Base-by-base conservation (phyloP, 64 coral and sea anemone genomes). In the Trachythela sp. region DNA sequence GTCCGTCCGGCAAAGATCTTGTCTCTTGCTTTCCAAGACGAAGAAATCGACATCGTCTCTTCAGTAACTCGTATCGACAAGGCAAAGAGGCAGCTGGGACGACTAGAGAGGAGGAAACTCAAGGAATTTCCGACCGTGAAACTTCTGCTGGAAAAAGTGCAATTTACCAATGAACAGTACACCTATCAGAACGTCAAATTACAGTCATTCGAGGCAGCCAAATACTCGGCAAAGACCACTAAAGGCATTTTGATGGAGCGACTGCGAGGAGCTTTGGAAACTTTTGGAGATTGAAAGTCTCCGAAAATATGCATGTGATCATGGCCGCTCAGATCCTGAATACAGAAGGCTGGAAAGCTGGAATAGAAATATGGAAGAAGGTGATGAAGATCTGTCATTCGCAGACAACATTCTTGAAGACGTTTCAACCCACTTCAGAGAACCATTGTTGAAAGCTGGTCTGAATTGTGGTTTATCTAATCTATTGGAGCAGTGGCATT, bases 381-480 rank as follows among this genome's bases (percentile, higher is more conserved):
- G 94, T 32, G 87, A 92, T 54, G 87, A 92, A 84, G 90, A 92
- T 92, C 45, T 89, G 85, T 48, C 72, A 71, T 92, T 94, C 86
- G 83, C 93, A 67, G 87, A 92, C 68, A 40, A 88, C 40, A 77
- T 34, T 70, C 71, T 92, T 58, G 76, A 87, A 37, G 84, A 52
- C 22, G 84, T 95, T 30, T 92, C 39, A 87, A 29, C 89, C 87
- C 88, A 87, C 84, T 92, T 95, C 86, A 30, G 54, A 39, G 94
- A 92, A 92, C 90, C 94, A 52, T 83, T 95, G 86, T 89, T 24
- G n/a, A 86, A 94, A 22, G 90, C 93, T 86, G 93, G 87, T 72
- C 37, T 92, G 84, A 86, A 88, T 85, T 87, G 91, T 54, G 34
- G 50, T 48, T 70, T 87, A 26, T 68, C 89, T 37, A 86, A 31